A percentile compares a stretch with the other conserved stretches of the same genome.
Conservation (phyloP, 2,113 vertebrate species). For the Chunga burmeisteri region DNA sequence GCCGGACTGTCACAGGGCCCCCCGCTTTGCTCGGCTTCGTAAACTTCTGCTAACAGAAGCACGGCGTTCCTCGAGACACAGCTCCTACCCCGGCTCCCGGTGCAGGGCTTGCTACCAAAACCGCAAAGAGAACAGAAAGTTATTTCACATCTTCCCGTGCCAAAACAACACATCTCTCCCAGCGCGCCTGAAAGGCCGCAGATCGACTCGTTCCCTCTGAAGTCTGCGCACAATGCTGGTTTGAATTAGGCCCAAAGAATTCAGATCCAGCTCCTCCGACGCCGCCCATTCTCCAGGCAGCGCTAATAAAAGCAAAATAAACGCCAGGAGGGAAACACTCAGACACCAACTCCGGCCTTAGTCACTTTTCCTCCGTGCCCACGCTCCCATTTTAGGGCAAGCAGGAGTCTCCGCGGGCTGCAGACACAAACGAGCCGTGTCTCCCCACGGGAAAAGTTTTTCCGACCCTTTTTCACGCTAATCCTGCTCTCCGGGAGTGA, state of each 20-base stretch:
- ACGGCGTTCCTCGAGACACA: background rate
- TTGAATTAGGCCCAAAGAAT: background rate
- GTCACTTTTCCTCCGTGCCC: background rate
- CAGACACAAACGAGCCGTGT: accelerated
- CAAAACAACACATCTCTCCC: background rate
- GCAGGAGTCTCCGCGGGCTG: background rate
- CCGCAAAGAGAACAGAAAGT: background rate
- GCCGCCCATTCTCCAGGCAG: background rate
- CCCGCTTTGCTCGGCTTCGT: background rate
- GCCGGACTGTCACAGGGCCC: accelerated
- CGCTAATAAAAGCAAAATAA: background rate
- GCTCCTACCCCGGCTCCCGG: background rate
- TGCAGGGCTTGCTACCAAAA: background rate
- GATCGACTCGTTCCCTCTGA: background rate
- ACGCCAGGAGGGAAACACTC: background rate
- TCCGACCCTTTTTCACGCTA: background rate
- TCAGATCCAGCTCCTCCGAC: background rate
- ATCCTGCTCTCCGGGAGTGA: background rate
- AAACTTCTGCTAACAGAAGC: background rate
- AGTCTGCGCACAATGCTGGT: background rate
- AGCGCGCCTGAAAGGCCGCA: accelerated
- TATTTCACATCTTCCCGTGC: background rate
- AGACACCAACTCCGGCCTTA: background rate
- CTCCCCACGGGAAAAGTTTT: background rate
- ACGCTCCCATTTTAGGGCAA: background rate